Conservation (phyloP, 2,888 invertebrate genomes). For the Anthoptus insignis region DNA sequence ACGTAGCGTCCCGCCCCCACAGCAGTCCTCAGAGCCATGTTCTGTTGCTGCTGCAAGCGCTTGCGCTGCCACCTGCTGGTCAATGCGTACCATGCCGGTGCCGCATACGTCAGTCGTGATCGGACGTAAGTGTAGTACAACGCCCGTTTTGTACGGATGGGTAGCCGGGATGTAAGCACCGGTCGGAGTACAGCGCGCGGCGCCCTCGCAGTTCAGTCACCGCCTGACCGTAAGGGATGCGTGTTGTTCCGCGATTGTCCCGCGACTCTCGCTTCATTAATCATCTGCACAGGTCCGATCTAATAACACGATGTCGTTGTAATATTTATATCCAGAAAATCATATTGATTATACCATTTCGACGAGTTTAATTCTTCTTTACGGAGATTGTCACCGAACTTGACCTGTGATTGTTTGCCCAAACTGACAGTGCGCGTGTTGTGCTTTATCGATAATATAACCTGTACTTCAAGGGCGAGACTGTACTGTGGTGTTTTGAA, state of each 20-base stretch:
- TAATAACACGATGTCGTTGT: conserved; percentile 57
- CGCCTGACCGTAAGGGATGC: conserved; percentile 67
- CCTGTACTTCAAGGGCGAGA: conserved; percentile 85
- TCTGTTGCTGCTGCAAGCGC: too few relatives aligned
- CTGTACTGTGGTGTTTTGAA: conserved; percentile 71
- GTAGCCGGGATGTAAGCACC: too few relatives aligned
- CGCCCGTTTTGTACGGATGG: too few relatives aligned
- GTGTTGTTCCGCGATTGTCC: conserved; percentile 59
- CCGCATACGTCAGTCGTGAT: too few relatives aligned
- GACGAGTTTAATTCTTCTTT: conserved; percentile 59
- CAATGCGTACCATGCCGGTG: too few relatives aligned
- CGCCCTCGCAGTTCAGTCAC: conserved; percentile 78
- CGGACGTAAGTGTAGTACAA: too few relatives aligned
- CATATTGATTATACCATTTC: conserved; percentile 55
- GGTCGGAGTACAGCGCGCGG: conserved; percentile 59
- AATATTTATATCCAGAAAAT: conserved; percentile 58
- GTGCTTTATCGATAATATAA: conserved; percentile 86
- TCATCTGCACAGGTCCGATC: conserved; percentile 64
- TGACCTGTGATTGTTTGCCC: conserved; percentile 82
- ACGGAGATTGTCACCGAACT: conserved; percentile 71
- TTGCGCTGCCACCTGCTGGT: too few relatives aligned
- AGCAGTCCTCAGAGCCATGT: too few relatives aligned
- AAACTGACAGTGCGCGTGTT: conserved; percentile 85
- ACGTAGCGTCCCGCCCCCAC: too few relatives aligned
- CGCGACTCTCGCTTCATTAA: conserved; percentile 66